A percentile compares a stretch with the other conserved stretches of the same genome.
Conservation (phyloP, 2,797 vertebrate species). For the Sylvia borin region DNA sequence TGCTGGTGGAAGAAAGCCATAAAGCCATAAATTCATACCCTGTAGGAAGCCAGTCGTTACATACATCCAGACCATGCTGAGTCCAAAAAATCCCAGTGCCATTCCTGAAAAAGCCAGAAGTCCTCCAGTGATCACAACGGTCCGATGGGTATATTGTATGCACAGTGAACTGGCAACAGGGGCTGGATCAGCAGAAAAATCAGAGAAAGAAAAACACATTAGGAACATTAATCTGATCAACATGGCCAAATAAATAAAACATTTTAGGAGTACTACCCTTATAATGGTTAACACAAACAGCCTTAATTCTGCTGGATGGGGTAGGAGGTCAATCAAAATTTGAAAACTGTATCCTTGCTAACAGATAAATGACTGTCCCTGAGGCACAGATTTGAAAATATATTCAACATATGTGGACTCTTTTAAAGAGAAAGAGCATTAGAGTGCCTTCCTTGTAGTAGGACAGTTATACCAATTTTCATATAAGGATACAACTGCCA, state of each 20-base stretch:
- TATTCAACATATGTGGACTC: not conserved
- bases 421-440: not conserved
- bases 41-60: conserved; percentile 37
- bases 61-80: conserved; percentile 56
- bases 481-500: not conserved
- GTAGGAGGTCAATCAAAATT: not conserved
- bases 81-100: conserved; percentile 48
- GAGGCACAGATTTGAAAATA: not conserved
- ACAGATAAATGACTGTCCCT: not conserved
- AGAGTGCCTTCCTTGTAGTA: not conserved
- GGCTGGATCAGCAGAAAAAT: conserved; percentile 8
- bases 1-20: not conserved
- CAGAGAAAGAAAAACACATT: not conserved
- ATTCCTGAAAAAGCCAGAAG: conserved; percentile 57
- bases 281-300: not conserved
- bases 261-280: not conserved
- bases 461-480: not conserved
- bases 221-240: not conserved
- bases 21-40: conserved; percentile 10
- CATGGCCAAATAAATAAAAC: not conserved
- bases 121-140: conserved; percentile 49
- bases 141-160: conserved; percentile 15
- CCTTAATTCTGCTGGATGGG: not conserved
- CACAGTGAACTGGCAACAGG: conserved; percentile 47
- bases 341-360: not conserved